Evolutionary conservation across 2,797 vertebrate genomes (phyloP).

Genomic region (Hypotaenidia okinawae): DNA sequence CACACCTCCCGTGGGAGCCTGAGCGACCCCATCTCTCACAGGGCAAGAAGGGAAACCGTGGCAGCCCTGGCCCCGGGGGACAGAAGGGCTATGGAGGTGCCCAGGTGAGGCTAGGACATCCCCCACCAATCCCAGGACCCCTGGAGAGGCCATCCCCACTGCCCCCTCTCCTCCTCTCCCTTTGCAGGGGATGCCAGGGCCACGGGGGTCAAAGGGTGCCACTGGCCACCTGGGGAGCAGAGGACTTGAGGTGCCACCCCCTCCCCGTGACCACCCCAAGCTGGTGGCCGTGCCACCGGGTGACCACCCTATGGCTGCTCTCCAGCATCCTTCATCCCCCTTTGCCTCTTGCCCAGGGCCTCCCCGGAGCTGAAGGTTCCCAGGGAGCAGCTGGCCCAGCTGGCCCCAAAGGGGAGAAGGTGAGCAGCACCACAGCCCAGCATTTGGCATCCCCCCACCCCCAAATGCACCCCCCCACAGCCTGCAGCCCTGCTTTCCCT

Average conservation of each 20-base stretch:
- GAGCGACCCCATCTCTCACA: background rate
- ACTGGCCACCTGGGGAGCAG: background rate
- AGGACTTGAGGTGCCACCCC: background rate
- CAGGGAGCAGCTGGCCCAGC: background rate
- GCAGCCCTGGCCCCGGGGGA: background rate
- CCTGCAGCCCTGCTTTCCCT: background rate
- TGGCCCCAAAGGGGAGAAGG: background rate
- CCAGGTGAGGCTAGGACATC: background rate
- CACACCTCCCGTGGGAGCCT: background rate
- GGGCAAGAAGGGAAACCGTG: background rate
- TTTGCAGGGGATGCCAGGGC: background rate
- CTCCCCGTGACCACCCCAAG: background rate
- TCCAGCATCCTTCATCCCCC: background rate
- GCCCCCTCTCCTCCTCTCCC: background rate
- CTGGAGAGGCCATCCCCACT: accelerated
- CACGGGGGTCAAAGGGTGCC: background rate
- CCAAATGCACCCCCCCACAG: background rate
- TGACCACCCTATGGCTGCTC: background rate
- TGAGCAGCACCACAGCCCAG: accelerated
- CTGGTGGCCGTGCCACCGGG: background rate
- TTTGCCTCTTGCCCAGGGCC: background rate
- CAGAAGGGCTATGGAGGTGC: background rate
- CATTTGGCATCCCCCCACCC: background rate
- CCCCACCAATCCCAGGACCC: background rate
- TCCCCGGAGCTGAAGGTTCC: background rate